A percentile compares a stretch with the other conserved stretches of the same genome.
phyloP scores from a whole-genome alignment of 1,140 invertebrate species.

The Akabosia matsudoensis region DNA sequence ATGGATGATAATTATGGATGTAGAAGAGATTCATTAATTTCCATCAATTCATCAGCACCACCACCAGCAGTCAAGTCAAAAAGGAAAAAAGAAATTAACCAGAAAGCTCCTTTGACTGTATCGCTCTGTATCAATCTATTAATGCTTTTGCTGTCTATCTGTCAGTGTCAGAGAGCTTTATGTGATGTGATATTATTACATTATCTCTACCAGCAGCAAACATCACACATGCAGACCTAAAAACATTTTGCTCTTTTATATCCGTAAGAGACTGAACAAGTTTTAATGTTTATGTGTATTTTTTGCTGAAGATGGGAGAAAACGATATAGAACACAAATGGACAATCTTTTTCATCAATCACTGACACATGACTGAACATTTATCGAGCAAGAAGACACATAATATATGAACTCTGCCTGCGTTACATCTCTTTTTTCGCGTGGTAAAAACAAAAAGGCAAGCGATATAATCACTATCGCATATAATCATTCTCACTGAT shows the following conservation, averaged over 20 bases:
- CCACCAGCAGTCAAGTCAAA: slow-evolving; percentile 3
- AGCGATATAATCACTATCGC: neutral
- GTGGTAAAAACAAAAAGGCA: neutral
- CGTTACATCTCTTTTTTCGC: neutral
- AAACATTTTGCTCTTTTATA: no score
- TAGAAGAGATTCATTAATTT: slow-evolving; percentile 3
- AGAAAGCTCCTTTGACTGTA: neutral
- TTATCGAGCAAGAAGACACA: neutral
- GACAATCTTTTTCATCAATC: slow-evolving; percentile 20
- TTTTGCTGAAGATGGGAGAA: neutral
- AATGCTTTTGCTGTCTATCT: slow-evolving; percentile 14
- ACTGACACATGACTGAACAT: slow-evolving; percentile 9
- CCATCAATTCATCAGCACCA: slow-evolving; percentile 18
- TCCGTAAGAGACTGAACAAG: no score
- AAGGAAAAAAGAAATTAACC: neutral
- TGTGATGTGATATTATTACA: neutral
- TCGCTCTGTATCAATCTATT: neutral
- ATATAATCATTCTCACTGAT: neutral
- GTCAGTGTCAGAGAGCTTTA: slow-evolving; percentile 6
- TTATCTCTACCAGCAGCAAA: neutral
- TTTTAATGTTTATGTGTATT: neutral
- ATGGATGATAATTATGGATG: neutral
- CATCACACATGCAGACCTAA: neutral
- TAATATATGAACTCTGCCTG: neutral
- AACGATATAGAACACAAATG: neutral